Percentiles rank a stretch among this genome's conserved stretches.
Conservation (phyloP, 2,797 vertebrate species). For the Caiman crocodilus region DNA sequence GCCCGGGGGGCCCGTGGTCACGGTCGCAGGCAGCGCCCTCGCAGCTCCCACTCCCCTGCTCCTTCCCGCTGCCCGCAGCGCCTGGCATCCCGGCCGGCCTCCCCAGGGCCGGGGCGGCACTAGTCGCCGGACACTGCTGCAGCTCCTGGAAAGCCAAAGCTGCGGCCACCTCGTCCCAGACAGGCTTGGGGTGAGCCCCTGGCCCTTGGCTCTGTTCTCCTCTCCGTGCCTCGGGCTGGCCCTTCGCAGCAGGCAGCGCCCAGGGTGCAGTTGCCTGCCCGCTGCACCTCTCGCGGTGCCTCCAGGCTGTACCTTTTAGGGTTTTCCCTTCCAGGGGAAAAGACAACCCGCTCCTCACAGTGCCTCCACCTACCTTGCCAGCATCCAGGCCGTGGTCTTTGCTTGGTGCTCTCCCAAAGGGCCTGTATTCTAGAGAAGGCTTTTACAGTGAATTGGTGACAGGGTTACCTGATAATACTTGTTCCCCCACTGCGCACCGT, state of each 20-base stretch:
- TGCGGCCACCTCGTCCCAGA: no score
- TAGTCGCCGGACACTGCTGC: no score
- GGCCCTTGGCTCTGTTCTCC: no score
- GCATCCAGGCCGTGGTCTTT: not conserved
- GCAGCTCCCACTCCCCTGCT: no score
- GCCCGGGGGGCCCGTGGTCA: no score
- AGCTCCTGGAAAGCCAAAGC: no score
- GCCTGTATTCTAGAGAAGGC: slow-evolving; percentile 44
- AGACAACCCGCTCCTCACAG: not conserved
- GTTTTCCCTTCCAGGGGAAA: not conserved
- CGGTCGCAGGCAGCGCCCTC: no score
- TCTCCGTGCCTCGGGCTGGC: not conserved
- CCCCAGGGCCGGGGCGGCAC: no score
- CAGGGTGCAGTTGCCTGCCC: slow-evolving; percentile 36
- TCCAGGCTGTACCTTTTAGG: slow-evolving; percentile 49
- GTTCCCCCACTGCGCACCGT: not conserved
- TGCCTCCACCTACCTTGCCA: not conserved
- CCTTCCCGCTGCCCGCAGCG: no score
- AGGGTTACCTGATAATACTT: slow-evolving; percentile 55
- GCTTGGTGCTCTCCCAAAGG: fast-evolving
- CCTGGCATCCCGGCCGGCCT: no score
- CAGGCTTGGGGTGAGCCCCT: no score
- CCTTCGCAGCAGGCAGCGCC: slow-evolving; percentile 1
- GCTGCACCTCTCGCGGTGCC: slow-evolving; percentile 27
- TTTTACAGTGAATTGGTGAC: slow-evolving; percentile 35